Evolutionary conservation across 2,113 vertebrate species (phyloP), one percentile per base, ranked within the genome.

Genomic region (Dunckerocampus dactyliophorus): DNA sequence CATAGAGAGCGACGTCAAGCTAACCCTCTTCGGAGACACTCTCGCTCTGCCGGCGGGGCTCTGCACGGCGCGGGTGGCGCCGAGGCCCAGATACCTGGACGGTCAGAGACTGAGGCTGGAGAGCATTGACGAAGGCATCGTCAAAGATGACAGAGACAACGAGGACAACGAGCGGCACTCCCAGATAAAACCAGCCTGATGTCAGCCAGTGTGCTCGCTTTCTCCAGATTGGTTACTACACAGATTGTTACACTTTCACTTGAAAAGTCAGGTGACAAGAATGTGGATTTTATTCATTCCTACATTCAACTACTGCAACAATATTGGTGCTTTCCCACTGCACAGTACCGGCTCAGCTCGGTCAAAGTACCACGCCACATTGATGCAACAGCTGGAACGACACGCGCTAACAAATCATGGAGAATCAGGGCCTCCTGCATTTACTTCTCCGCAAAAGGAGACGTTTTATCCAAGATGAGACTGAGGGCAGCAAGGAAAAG

Each of bases 41-140:
- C 79, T 86, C 21, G 60, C 88, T 52, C 71, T 93, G 55, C 77
- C 91, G 0, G 90, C 83, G 60, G 88, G 88, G 42, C 61, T 93
- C 48, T 83, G 92, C 6, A 72, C 84, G 0, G 62, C 48, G 0
- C 82, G 92, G 61, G 51, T 68, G 0, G 31, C 80, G 0, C 88
- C 82, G 12, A 89, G 91, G 59, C 88, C 85, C 67, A 90, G 93
- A 19, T 90, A 91, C 62, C 90, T 89, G 6, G 85, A 88, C 2
- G 89, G 89, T 16, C 94, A 96, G 80, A 93, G 92, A 83, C 89
- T 94, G 61, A 91, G 92, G 77, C 72, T 98, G 85, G 93, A 98
- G 82, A 99, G 96, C 75, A 99, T 99, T 0, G 94, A 97, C 37
- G 97, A 99, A 87, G 96, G 95, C 64, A 93, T 91, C 4, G 69